Conservation (phyloP, 2,888 invertebrate genomes). For the Tridacna gigas region DNA sequence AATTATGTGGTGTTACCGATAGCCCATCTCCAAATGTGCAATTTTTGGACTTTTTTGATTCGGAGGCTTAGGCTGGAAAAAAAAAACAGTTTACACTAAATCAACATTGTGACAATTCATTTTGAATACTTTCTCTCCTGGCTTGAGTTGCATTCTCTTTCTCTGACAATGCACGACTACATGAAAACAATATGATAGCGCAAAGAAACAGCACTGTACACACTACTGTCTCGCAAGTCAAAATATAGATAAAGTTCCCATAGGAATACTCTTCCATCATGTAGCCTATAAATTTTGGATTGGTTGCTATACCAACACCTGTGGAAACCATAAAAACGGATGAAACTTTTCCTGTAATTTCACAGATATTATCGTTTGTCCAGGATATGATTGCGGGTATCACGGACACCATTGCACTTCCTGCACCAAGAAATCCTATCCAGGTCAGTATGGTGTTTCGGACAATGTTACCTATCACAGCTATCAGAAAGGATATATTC, state of each 20-base stretch:
- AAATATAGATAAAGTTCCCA: slow-evolving; percentile 34
- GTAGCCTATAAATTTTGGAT: slow-evolving; percentile 53
- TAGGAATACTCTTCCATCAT: slow-evolving; percentile 51
- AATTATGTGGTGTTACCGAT: too few relatives aligned
- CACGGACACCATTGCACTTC: slow-evolving; percentile 53
- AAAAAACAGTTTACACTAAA: too few relatives aligned
- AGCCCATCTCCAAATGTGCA: too few relatives aligned
- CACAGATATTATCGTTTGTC: slow-evolving; percentile 56
- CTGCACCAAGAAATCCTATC: slow-evolving; percentile 47
- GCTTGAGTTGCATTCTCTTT: too few relatives aligned
- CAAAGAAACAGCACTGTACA: slow-evolving; percentile 26
- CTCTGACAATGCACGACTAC: neutral
- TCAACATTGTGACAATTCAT: too few relatives aligned
- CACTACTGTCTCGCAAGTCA: slow-evolving; percentile 37
- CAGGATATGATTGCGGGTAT: slow-evolving; percentile 56
- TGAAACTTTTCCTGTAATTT: slow-evolving; percentile 46
- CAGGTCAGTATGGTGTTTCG: slow-evolving; percentile 37
- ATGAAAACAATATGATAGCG: neutral
- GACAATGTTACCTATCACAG: slow-evolving; percentile 36
- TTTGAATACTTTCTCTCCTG: too few relatives aligned
- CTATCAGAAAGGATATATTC: slow-evolving; percentile 36
- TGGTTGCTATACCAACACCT: slow-evolving; percentile 45
- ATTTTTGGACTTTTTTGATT: too few relatives aligned
- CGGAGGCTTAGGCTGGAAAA: too few relatives aligned
- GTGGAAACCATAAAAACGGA: slow-evolving; percentile 49